Percentiles rank a stretch among this genome's conserved stretches.
phyloP scores from a whole-genome alignment of 2,888 invertebrate genomes.

The Idaea aversata region DNA sequence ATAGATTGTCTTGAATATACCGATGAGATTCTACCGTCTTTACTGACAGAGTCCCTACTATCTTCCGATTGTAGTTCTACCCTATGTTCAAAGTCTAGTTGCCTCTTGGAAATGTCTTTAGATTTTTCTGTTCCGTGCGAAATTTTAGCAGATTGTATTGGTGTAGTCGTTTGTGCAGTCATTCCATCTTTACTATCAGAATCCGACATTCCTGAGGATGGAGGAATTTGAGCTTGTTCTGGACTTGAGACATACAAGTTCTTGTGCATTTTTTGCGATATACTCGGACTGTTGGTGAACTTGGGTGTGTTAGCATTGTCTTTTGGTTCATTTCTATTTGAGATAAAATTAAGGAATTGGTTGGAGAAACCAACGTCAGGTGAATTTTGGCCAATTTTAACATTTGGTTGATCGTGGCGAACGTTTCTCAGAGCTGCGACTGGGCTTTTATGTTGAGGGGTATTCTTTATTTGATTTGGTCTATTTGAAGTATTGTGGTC shows the following conservation, averaged over 20 bases:
- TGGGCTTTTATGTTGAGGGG: conserved; percentile 56
- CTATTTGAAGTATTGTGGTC: conserved; percentile 49
- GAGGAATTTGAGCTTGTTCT: conserved; percentile 75
- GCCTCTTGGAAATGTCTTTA: conserved; percentile 74
- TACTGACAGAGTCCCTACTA: conserved; percentile 73
- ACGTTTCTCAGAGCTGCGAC: conserved; percentile 68
- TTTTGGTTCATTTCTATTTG: conserved; percentile 76
- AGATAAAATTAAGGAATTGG: conserved; percentile 73
- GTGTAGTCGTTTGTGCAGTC: conserved; percentile 67
- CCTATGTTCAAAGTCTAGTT: conserved; percentile 73
- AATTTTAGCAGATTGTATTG: conserved; percentile 71
- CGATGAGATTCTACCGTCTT: conserved; percentile 71
- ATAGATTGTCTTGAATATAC: conserved; percentile 71
- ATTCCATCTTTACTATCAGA: conserved; percentile 74
- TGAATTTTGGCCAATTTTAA: conserved; percentile 64
- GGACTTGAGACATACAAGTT: conserved; percentile 76
- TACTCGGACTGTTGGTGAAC: conserved; percentile 73
- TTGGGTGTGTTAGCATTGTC: conserved; percentile 78
- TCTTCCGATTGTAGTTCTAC: conserved; percentile 73
- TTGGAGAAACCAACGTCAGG: conserved; percentile 74
- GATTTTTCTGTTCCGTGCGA: conserved; percentile 61
- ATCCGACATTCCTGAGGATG: conserved; percentile 73
- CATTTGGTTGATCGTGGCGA: conserved; percentile 69
- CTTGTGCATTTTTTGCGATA: conserved; percentile 77
- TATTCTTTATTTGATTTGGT: conserved; percentile 47